Conservation (phyloP, 2,113 vertebrate genomes). For the Micronycteris hirsuta region DNA sequence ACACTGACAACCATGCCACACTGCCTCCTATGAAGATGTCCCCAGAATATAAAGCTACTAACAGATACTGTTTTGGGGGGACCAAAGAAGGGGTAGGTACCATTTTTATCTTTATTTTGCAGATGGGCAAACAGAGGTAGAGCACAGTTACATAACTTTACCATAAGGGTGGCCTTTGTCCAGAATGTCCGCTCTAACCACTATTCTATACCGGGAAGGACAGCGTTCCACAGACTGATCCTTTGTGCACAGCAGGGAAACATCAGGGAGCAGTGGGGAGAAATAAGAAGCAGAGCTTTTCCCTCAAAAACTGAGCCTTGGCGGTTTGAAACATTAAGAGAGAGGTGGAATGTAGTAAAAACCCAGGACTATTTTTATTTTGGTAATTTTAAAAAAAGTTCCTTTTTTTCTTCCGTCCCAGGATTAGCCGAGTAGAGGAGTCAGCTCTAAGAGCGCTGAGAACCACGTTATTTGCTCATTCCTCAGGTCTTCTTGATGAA, state of each 20-base stretch:
- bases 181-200: neutral
- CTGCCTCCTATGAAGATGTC: neutral
- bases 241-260: neutral
- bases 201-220: neutral
- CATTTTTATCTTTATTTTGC: neutral
- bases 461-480: constrained; percentile 83
- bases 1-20: accelerated
- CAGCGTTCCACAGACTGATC: neutral
- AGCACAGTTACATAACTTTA: neutral
- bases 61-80: neutral
- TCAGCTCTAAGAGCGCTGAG: constrained; percentile 82
- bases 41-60: neutral
- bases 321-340: neutral
- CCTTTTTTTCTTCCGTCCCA: constrained; percentile 32
- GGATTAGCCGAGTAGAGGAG: constrained; percentile 84
- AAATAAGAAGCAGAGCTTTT: neutral
- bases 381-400: neutral
- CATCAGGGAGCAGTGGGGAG: accelerated
- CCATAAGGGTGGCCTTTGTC: neutral
- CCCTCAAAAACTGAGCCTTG: neutral
- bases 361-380: neutral
- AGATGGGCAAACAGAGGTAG: neutral
- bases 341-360: neutral
- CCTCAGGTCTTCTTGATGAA: constrained; percentile 76
- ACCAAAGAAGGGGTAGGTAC: neutral